Conservation (phyloP, 2,113 vertebrate species). For the Rhegmatorhina hoffmannsi region DNA sequence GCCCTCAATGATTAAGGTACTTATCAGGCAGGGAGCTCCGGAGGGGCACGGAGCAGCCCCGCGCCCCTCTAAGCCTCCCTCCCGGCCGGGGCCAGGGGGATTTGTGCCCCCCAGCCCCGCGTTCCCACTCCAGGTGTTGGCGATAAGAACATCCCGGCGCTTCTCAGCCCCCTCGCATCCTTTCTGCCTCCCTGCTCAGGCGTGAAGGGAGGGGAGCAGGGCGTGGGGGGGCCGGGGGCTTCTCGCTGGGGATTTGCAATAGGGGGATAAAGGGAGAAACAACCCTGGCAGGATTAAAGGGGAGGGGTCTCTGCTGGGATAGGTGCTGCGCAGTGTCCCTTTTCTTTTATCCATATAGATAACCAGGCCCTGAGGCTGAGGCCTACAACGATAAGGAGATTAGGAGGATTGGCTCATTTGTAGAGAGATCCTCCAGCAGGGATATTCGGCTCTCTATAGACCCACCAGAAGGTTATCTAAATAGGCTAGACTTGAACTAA, state of each 20-base stretch:
- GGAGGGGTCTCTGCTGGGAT: conserved; percentile 48
- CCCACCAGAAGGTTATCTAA: conserved; percentile 80
- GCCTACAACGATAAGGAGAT: conserved; percentile 80
- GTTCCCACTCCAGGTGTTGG: conserved; percentile 45
- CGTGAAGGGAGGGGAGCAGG: neutral
- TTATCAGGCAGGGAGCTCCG: conserved; percentile 48
- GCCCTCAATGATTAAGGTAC: conserved; percentile 39
- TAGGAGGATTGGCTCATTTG: conserved; percentile 77
- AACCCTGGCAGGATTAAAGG: conserved; percentile 53
- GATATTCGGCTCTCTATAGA: conserved; percentile 69
- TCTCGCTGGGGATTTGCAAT: neutral
- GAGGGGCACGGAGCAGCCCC: conserved; percentile 22
- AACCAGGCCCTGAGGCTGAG: conserved; percentile 71
- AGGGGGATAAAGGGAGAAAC: conserved; percentile 56
- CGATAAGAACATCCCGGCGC: conserved; percentile 13
- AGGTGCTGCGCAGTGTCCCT: conserved; percentile 50
- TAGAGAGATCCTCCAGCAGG: conserved; percentile 74
- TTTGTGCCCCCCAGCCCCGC: neutral
- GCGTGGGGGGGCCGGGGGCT: neutral
- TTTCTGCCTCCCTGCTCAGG: neutral
- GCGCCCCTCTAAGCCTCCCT: conserved; percentile 30
- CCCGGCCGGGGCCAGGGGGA: neutral
- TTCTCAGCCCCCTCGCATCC: neutral
- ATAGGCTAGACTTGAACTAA: conserved; percentile 71
- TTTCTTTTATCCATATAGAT: conserved; percentile 64